A percentile compares a stretch with the other conserved stretches of the same genome.
Evolutionary conservation across 2,797 vertebrate genomes (phyloP).

Genomic region (Liparis tanakae): DNA sequence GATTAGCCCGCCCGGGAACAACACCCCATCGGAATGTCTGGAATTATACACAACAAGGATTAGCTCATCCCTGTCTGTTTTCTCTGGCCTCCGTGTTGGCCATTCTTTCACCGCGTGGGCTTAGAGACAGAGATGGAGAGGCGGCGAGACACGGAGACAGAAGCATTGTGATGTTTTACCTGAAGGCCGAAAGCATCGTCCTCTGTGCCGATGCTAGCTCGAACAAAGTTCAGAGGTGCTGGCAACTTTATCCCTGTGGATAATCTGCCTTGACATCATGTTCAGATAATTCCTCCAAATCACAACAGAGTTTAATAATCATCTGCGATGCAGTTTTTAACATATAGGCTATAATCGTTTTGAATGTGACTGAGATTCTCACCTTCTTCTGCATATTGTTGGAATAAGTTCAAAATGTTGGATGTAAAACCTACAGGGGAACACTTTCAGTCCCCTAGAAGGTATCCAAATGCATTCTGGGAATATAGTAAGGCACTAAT

Average conservation of each 20-base stretch:
- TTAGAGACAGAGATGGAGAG: constrained; percentile 53
- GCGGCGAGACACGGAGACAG: constrained; percentile 31
- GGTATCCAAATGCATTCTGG: constrained; percentile 22
- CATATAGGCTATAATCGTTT: neutral
- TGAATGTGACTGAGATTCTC: neutral
- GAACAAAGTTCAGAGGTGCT: neutral
- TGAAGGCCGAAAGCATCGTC: constrained; percentile 12
- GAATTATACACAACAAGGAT: constrained; percentile 82
- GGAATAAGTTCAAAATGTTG: neutral
- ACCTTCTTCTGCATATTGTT: neutral
- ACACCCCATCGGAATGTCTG: constrained; percentile 79
- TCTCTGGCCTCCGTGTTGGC: constrained; percentile 71
- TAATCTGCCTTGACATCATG: constrained; percentile 60
- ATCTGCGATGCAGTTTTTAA: neutral
- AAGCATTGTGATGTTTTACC: constrained; percentile 12
- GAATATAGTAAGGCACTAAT: constrained; percentile 5
- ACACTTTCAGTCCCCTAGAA: neutral
- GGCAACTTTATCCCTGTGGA: constrained; percentile 50
- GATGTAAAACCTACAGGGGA: neutral
- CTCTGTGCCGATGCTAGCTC: neutral
- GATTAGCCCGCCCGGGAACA: constrained; percentile 68
- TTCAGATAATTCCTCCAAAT: constrained; percentile 43
- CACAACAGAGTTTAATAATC: constrained; percentile 21
- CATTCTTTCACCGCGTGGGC: constrained; percentile 67
- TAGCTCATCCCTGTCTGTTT: constrained; percentile 82